These are phyloP conservation scores for Lasioglossum villosulum DNA, from an alignment of 2,888 invertebrate species.

Conservation along the genomic window DNA sequence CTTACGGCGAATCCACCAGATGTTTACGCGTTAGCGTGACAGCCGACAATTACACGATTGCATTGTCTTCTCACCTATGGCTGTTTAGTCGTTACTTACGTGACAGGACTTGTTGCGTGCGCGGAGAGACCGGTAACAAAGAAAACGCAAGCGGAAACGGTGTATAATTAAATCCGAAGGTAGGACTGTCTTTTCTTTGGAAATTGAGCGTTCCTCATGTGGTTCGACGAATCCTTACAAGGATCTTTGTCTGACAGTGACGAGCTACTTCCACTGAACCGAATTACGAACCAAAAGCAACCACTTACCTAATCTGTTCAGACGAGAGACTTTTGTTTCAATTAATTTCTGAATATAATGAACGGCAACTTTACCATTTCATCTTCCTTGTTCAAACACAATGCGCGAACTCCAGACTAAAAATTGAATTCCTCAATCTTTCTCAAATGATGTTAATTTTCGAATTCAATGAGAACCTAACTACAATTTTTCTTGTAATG, in stretches of 20 bases:
- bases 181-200: slow-evolving; percentile 10
- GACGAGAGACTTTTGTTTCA: not conserved
- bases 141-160: slow-evolving; percentile 58
- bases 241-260: not conserved
- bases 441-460: too few species aligned
- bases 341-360: not conserved
- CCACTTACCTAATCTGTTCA: not conserved
- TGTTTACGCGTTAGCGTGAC: slow-evolving; percentile 46
- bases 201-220: not conserved
- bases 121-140: slow-evolving; percentile 42
- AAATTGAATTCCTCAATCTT: not conserved
- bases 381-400: not conserved
- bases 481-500: too few species aligned
- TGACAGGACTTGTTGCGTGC: slow-evolving; percentile 46
- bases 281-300: not conserved
- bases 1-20: not conserved
- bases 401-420: not conserved
- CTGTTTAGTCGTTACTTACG: slow-evolving; percentile 43
- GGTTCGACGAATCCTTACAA: not conserved
- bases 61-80: slow-evolving; percentile 51
- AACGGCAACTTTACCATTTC: not conserved
- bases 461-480: too few species aligned
- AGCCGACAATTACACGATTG: slow-evolving; percentile 39
- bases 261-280: not conserved
- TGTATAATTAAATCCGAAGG: slow-evolving; percentile 41